phyloP scores from a whole-genome alignment of 1,140 invertebrate genomes.

The Leptopilina boulardi region DNA sequence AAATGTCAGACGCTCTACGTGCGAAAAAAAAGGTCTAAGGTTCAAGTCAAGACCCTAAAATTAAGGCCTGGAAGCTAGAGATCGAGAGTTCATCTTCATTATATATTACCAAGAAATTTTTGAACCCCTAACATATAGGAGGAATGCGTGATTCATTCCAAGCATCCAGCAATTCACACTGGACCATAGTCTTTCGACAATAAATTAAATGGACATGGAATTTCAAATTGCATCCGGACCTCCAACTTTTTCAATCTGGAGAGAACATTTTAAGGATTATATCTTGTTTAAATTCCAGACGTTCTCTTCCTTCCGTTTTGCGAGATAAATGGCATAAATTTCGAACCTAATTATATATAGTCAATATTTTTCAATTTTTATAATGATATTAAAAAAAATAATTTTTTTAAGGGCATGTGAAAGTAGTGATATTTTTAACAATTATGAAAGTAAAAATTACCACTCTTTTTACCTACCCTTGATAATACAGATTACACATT shows the following conservation, averaged over 20 bases:
- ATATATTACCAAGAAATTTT: conserved; percentile 29
- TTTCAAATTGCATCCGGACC: conserved; percentile 20
- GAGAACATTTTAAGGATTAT: background rate
- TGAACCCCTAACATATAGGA: background rate
- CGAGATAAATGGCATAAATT: background rate
- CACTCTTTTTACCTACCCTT: no score
- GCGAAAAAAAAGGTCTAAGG: background rate
- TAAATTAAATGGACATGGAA: conserved; percentile 28
- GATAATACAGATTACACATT: no score
- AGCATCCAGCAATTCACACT: conserved; percentile 34
- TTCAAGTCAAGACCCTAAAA: background rate
- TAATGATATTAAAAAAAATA: no score
- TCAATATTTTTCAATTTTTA: no score
- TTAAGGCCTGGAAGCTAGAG: background rate
- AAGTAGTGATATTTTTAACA: no score
- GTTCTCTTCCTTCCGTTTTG: background rate
- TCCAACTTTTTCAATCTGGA: background rate
- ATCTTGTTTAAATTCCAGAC: background rate
- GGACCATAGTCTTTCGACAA: conserved; percentile 24
- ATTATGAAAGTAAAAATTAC: no score
- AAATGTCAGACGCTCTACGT: background rate
- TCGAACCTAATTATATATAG: no score
- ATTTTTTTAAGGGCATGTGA: no score
- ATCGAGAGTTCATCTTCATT: background rate
- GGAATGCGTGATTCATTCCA: conserved; percentile 64